Conservation (phyloP, 2,113 vertebrate genomes). For the Saguinus imperator region DNA sequence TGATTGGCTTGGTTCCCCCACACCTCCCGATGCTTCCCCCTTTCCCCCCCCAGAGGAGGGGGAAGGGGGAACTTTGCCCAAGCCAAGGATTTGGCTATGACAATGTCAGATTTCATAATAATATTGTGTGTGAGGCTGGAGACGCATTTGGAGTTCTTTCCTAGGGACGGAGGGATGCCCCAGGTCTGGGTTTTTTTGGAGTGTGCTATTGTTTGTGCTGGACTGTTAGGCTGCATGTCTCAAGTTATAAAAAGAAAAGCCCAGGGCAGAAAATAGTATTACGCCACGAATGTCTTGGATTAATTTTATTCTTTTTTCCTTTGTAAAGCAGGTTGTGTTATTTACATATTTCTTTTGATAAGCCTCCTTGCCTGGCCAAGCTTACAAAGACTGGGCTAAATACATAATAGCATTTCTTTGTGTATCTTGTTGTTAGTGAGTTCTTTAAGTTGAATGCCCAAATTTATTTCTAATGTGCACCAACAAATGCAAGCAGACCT, state of each 20-base stretch:
- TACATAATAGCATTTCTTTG: conserved; percentile 81
- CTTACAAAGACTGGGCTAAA: conserved; percentile 81
- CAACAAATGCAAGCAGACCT: conserved; percentile 80
- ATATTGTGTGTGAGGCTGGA: neutral
- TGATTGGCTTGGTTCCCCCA: conserved; percentile 84
- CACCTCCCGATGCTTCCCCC: conserved; percentile 8
- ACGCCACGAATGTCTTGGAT: conserved; percentile 80
- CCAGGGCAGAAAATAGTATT: conserved; percentile 83
- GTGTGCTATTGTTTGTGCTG: conserved; percentile 75
- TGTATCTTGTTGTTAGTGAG: conserved; percentile 77
- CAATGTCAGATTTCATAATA: conserved; percentile 75
- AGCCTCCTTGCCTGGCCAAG: conserved; percentile 82
- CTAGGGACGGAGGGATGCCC: conserved; percentile 70
- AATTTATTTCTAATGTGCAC: conserved; percentile 81
- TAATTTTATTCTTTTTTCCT: conserved; percentile 80
- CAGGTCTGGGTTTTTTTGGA: conserved; percentile 75
- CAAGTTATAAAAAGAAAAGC: conserved; percentile 77
- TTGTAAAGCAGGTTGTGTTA: conserved; percentile 84
- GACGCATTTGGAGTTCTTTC: conserved; percentile 66
- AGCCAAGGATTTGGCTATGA: conserved; percentile 76
- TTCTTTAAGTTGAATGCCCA: conserved; percentile 79
- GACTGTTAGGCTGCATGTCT: conserved; percentile 79
- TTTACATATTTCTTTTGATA: conserved; percentile 86
- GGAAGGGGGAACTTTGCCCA: conserved; percentile 42
- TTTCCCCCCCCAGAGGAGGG: neutral